Conservation (phyloP, 2,113 vertebrate genomes). For the Otolemur garnettii region DNA sequence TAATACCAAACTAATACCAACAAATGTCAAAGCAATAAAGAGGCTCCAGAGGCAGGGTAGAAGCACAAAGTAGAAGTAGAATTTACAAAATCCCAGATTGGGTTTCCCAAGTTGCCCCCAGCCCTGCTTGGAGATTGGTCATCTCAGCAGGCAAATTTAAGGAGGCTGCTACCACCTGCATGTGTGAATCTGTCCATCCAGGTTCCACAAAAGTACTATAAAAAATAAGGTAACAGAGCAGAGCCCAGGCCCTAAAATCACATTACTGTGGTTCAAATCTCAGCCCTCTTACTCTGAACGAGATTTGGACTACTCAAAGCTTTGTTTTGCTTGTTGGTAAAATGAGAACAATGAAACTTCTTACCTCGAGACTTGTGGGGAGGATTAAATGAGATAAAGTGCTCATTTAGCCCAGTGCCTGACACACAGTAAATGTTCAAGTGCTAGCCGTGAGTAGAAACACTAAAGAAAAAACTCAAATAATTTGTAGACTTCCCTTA, state of each 20-base stretch:
- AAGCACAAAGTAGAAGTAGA: too few species aligned
- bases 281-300: not conserved
- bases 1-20: not conserved
- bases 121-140: not conserved
- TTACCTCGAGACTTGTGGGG: not conserved
- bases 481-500: not conserved
- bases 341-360: not conserved
- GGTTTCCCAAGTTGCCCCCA: not conserved
- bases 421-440: not conserved
- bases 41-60: not conserved
- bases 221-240: not conserved
- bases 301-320: not conserved
- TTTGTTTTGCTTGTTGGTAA: not conserved
- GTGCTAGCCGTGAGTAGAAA: not conserved
- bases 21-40: not conserved
- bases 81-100: not conserved
- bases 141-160: not conserved
- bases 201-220: not conserved
- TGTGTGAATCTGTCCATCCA: accelerated
- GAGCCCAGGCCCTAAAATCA: not conserved
- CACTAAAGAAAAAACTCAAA: not conserved
- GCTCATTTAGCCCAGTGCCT: not conserved
- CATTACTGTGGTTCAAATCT: not conserved
- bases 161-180: too few species aligned
- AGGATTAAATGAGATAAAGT: not conserved